phyloP scores from a whole-genome alignment of 2,113 vertebrate genomes.

The Scatophagus argus region DNA sequence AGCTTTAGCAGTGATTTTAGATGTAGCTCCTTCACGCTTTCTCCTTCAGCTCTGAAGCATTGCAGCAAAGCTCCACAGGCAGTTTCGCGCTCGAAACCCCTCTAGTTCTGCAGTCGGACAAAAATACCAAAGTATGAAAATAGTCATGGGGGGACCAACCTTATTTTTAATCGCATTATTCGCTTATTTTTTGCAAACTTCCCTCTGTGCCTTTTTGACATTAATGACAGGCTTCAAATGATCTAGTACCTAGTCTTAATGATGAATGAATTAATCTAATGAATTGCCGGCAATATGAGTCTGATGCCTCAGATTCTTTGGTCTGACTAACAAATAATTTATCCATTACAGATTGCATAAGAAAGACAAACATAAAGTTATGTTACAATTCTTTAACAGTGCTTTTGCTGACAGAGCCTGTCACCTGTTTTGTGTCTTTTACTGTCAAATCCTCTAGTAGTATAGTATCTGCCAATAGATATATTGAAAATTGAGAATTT shows the following conservation, averaged over 20 bases:
- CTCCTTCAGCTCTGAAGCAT: conserved; percentile 30
- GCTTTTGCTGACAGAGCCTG: too few relatives aligned
- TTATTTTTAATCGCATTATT: conserved; percentile 17
- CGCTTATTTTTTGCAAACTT: background rate
- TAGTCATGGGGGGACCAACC: conserved; percentile 10
- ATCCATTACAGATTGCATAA: background rate
- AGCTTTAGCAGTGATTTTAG: conserved; percentile 61
- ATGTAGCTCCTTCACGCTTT: conserved; percentile 37
- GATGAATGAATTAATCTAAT: too few relatives aligned
- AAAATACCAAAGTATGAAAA: conserved; percentile 53
- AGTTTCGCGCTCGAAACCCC: conserved; percentile 41
- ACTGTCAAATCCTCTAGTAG: too few relatives aligned
- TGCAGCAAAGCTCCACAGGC: conserved; percentile 49
- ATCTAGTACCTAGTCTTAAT: background rate
- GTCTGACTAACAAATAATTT: background rate
- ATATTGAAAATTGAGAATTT: too few relatives aligned
- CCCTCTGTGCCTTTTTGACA: background rate
- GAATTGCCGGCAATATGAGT: background rate
- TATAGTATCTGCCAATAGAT: too few relatives aligned
- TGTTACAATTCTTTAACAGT: background rate
- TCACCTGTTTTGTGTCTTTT: background rate
- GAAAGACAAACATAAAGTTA: background rate
- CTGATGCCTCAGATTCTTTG: background rate
- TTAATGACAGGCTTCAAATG: background rate
- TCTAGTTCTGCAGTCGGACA: conserved; percentile 48